phyloP scores from a whole-genome alignment of 2,888 invertebrate genomes.

The Drosophila helvetica region DNA sequence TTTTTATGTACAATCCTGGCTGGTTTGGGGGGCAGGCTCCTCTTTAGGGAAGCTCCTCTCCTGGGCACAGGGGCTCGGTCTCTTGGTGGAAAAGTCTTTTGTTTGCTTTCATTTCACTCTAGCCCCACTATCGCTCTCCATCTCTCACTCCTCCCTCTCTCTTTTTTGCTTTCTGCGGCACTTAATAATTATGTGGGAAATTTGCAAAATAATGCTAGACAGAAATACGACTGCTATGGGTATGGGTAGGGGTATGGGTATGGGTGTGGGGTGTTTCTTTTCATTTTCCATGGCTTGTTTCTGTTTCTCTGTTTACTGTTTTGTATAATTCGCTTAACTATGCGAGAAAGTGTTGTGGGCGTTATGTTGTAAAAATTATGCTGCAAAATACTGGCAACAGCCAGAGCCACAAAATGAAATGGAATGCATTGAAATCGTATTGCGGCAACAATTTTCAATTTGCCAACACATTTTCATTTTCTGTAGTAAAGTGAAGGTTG shows the following conservation, averaged over 20 bases:
- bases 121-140: slow-evolving; percentile 14
- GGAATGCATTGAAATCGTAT: slow-evolving; percentile 40
- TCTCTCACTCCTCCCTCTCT: slow-evolving; percentile 24
- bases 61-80: neutral
- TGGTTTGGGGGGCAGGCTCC: neutral
- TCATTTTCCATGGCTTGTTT: slow-evolving; percentile 32
- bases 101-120: slow-evolving; percentile 43
- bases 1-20: slow-evolving; percentile 17
- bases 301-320: slow-evolving; percentile 7
- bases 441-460: slow-evolving; percentile 39
- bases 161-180: slow-evolving; percentile 45
- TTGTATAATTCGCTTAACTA: slow-evolving; percentile 57
- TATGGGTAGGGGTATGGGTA: slow-evolving; percentile 9
- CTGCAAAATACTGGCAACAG: slow-evolving; percentile 31
- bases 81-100: slow-evolving; percentile 18
- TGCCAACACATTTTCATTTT: slow-evolving; percentile 18
- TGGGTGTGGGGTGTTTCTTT: slow-evolving; percentile 15
- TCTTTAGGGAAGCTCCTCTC: slow-evolving; percentile 1
- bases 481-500: slow-evolving; percentile 28
- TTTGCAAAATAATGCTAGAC: slow-evolving; percentile 74
- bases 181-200: slow-evolving; percentile 77
- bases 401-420: slow-evolving; percentile 34
- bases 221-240: slow-evolving; percentile 51
- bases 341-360: slow-evolving; percentile 78
- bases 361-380: slow-evolving; percentile 52